Base-by-base conservation (phyloP, 2,113 vertebrate species). In the Serinus canaria region DNA sequence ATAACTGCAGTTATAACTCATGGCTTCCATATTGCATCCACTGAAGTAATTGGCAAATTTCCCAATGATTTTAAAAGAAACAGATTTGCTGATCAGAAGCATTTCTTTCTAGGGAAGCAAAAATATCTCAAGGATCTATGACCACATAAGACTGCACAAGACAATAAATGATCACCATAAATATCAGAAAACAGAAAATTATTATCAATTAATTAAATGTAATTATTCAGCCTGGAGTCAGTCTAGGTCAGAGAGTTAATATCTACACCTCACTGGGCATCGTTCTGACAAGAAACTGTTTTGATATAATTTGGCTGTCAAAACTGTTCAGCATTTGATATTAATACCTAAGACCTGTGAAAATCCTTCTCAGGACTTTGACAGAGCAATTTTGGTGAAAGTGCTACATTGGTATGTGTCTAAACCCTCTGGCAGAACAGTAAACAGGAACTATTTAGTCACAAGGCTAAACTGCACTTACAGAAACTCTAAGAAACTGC, bases 361-460 rank as follows among this genome's bases (percentile, higher is more conserved):
- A 92, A 95, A 82, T 85, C 56, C 80, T 96, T 63, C 73, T 92
- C 86, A 69, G 86, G 70, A 90, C 46, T 77, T 67, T 25, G 59
- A 95, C 8, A 74, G 56, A 92, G 39, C 6, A 68, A 74, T 89
- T 97, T 73, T 56, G 72, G 43, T 52, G 67, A 49, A 92, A 89
- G 75, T 19, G 64, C 43, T 50, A 33, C 11, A 80, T 0, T 62
- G 78, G 75, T 21, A 35, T 43, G 27, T 37, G 49, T 82, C 77
- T 84, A 68, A 90, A 91, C 58, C 85, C 74, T 74, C 69, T 83
- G 62, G 68, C 82, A 91, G 37, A 62, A n/a, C 20, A 83, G 59
- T 87, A 68, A 92, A 39, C 37, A 74, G 66, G 55, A 92, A 50
- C 43, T 49, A 59, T 21, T 88, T 39, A 89, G 50, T 35, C 7